phyloP scores from a whole-genome alignment of 2,888 invertebrate species.

The Cryptophagus acutangulus region DNA sequence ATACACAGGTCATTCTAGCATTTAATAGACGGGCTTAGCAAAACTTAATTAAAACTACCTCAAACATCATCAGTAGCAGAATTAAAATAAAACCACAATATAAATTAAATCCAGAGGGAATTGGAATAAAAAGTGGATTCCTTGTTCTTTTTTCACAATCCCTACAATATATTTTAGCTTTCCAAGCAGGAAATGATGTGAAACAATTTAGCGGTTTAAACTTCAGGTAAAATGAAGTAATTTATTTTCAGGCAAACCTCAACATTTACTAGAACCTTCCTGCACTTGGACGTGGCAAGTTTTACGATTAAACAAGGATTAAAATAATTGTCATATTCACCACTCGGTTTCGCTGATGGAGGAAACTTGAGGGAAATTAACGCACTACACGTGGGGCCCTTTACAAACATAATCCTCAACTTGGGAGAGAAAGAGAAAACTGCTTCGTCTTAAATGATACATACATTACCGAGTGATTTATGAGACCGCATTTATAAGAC shows the following conservation, averaged over 20 bases:
- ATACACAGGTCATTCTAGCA: too few species aligned
- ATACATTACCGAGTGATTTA: constrained; percentile 13
- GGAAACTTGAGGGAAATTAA: constrained; percentile 19
- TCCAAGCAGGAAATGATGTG: not conserved
- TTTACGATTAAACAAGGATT: constrained; percentile 11
- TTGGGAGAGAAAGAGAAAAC: constrained; percentile 6
- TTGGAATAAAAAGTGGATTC: too few species aligned
- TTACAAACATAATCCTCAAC: constrained; percentile 23
- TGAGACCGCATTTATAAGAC: too few species aligned
- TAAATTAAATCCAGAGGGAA: too few species aligned
- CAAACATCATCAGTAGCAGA: too few species aligned
- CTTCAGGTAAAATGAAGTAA: constrained; percentile 2
- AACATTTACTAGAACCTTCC: not conserved
- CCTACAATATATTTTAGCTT: too few species aligned
- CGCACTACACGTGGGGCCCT: constrained; percentile 24
- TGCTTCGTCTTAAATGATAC: constrained; percentile 13
- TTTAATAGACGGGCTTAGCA: too few species aligned
- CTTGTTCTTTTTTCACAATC: too few species aligned
- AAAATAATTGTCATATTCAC: constrained; percentile 20
- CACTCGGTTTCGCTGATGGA: not conserved
- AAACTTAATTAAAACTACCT: too few species aligned
- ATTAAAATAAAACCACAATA: too few species aligned
- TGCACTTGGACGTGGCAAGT: not conserved
- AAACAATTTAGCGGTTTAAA: not conserved
- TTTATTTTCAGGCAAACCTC: not conserved